Evolutionary conservation across 2,113 vertebrate genomes (phyloP).

Genomic region (Romanogobio albipinnatus): DNA sequence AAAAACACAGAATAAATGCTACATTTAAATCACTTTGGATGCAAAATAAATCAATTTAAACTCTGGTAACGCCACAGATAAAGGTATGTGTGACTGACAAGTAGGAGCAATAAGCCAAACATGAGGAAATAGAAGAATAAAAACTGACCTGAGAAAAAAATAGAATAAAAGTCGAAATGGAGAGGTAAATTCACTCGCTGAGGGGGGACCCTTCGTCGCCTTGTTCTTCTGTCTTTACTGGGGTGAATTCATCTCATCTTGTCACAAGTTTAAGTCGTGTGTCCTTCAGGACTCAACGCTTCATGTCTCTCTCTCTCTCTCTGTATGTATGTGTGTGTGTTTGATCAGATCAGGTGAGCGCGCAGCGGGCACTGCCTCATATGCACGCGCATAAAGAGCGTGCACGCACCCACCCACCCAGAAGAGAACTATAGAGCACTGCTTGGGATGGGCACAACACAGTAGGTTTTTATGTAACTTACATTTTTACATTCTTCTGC

Average conservation of each 20-base stretch:
- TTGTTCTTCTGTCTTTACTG: background rate
- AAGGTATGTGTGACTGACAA: conserved; percentile 28
- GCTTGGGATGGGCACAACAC: background rate
- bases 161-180: background rate
- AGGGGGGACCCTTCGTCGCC: background rate
- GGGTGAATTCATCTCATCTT: conserved; percentile 13
- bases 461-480: background rate
- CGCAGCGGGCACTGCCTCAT: conserved; percentile 30
- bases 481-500: background rate
- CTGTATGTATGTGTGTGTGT: background rate
- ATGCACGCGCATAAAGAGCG: conserved; percentile 9
- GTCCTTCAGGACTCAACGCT: conserved; percentile 18
- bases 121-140: background rate
- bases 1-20: background rate
- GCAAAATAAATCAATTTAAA: background rate
- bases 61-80: background rate
- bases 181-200: background rate
- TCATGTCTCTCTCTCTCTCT: background rate
- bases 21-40: background rate
- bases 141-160: conserved; percentile 35
- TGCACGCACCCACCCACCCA: conserved; percentile 1
- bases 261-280: background rate
- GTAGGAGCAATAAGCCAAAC: background rate
- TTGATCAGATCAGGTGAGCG: conserved; percentile 18
- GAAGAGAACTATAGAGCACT: background rate